phyloP scores from a whole-genome alignment of 2,888 invertebrate species.

The Agonopterix heracliana region DNA sequence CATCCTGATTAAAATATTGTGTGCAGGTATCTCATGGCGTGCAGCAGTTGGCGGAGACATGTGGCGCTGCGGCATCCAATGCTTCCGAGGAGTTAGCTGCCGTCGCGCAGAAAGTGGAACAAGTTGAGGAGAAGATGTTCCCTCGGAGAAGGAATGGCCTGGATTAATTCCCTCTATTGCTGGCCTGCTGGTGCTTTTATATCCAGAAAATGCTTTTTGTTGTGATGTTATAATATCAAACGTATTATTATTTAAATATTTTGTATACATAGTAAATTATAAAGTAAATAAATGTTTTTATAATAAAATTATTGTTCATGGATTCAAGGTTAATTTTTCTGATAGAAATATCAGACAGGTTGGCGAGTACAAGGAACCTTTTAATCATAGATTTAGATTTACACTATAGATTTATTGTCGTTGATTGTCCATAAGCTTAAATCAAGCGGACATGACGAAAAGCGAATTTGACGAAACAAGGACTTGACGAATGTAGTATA shows the following conservation, averaged over 20 bases:
- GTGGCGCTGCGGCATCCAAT: conserved; percentile 54
- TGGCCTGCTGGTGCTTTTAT: conserved; percentile 12
- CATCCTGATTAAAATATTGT: background rate
- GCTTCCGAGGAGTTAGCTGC: conserved; percentile 55
- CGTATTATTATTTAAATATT: conserved; percentile 19
- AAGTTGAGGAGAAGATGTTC: conserved; percentile 52
- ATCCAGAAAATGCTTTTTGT: conserved; percentile 1
- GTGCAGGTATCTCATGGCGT: conserved; percentile 59
- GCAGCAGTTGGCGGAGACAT: conserved; percentile 59
- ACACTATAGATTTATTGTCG: no score
- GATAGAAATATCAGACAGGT: no score
- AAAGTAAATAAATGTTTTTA: background rate
- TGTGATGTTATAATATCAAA: conserved; percentile 4
- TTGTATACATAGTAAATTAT: conserved; percentile 5
- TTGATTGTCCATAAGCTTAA: no score
- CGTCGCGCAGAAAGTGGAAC: conserved; percentile 59
- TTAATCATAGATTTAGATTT: no score
- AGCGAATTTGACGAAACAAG: no score
- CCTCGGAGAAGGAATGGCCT: conserved; percentile 63
- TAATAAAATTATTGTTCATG: background rate
- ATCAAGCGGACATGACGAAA: no score
- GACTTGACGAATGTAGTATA: no score
- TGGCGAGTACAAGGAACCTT: no score
- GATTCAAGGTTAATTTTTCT: background rate
- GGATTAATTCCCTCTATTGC: conserved; percentile 22